Evolutionary conservation across 2,113 vertebrate genomes (phyloP).

Genomic region (Melanocharis versteri): DNA sequence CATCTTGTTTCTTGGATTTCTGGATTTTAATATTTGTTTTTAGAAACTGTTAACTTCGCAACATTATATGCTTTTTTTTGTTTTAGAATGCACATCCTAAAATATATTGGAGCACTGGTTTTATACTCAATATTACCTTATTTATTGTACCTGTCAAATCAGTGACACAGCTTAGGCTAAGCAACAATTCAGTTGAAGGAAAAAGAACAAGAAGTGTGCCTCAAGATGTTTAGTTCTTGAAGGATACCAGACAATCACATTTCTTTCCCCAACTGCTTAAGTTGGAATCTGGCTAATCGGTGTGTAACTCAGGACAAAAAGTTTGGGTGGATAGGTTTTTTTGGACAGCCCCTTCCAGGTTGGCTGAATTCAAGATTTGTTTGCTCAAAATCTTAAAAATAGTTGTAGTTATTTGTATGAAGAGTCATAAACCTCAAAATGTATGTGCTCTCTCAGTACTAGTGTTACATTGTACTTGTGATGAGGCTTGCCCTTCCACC

Average conservation of each 20-base stretch:
- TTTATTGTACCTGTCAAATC: neutral
- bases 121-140: neutral
- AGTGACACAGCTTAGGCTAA: neutral
- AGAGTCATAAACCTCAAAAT: neutral
- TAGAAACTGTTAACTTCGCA: neutral
- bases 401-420: neutral
- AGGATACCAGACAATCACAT: neutral
- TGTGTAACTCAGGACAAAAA: neutral
- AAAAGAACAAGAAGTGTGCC: neutral
- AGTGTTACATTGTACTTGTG: neutral
- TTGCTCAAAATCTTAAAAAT: neutral
- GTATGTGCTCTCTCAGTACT: fast-evolving
- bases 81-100: neutral
- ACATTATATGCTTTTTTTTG: neutral
- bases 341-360: fast-evolving
- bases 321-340: neutral
- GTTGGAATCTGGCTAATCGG: neutral
- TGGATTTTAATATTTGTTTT: neutral
- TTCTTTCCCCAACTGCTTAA: neutral
- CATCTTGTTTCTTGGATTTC: neutral
- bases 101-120: neutral
- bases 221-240: neutral
- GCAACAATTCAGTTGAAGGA: neutral
- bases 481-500: neutral
- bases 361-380: neutral